Conservation (phyloP, 1,140 invertebrate genomes). For the Lucilia sericata region DNA sequence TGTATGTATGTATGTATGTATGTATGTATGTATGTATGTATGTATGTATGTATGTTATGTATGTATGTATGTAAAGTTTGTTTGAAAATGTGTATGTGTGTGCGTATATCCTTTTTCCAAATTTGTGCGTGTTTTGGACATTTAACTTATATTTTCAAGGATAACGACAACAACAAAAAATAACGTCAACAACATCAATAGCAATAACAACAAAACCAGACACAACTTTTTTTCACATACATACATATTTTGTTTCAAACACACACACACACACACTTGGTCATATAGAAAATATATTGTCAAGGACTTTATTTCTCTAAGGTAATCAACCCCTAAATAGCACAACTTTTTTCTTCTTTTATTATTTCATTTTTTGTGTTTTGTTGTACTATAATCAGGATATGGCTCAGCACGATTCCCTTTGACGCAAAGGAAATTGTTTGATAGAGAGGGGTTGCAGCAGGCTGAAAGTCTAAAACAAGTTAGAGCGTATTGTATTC, state of each 20-base stretch:
- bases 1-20: too few species aligned
- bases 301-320: constrained; percentile 22
- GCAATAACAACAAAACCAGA: background rate
- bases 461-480: too few species aligned
- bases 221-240: background rate
- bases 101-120: background rate
- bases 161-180: background rate
- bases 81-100: background rate
- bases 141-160: background rate
- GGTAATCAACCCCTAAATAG: constrained; percentile 38
- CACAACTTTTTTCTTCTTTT: background rate
- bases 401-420: constrained; percentile 21
- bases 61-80: too few species aligned
- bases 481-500: too few species aligned
- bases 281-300: constrained; percentile 34
- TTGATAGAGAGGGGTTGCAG: too few species aligned
- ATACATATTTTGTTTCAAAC: background rate
- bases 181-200: background rate
- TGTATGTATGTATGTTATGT: too few species aligned
- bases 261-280: background rate
- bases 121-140: constrained; percentile 4
- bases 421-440: background rate
- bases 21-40: too few species aligned
- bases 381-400: constrained; percentile 1
- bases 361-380: background rate